Base-by-base conservation (phyloP, 2,888 invertebrate species). In the Lissonota sp. region DNA sequence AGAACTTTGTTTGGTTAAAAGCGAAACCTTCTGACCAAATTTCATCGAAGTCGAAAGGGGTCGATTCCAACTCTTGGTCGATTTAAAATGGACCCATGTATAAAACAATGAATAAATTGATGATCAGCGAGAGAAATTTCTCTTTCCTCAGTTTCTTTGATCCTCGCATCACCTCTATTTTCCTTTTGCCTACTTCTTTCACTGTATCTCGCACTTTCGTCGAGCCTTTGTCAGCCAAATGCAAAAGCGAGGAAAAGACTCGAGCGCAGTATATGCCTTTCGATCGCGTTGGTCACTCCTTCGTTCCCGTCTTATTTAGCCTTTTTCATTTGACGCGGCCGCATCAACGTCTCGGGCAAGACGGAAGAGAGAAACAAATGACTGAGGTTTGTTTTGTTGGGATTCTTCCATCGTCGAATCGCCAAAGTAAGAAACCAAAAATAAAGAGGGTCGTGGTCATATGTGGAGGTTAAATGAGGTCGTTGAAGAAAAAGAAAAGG, bases 181-280 rank as follows among this genome's bases (percentile, higher is more conserved):
- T 2, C 26, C 3, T 26, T 26, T 26, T 3, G 26, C 26, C n/a
- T n/a, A n/a, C 26, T 26, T 26, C 26, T 26, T 26, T 26, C 26
- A 26, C 26, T 26, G 26, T 26, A 26, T 26, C 26, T 26, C 26
- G 3, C 26, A 26, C 26, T 26, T 26, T 26, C 26, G 1, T 26
- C 26, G 26, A 63, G 78, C 80, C 81, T 84, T 86, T 87, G 86
- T 86, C 83, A 69, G 84, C 87, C 88, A 86, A 86, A 87, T 86
- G 86, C 79, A 82, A 83, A 70, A 71, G 72, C 79, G 73, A 79
- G 71, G 63, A 79, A 71, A 76, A 70, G 75, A 69, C 72, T 83
- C 46, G 72, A 42, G 78, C 76, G 55, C 26, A 74, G 55, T 42
- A 40, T 51, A 39, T 67, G 1, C 57, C 62, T n/a, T 66, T 69